phyloP scores from a whole-genome alignment of 2,797 vertebrate species.

The Smutsia temminckii region DNA sequence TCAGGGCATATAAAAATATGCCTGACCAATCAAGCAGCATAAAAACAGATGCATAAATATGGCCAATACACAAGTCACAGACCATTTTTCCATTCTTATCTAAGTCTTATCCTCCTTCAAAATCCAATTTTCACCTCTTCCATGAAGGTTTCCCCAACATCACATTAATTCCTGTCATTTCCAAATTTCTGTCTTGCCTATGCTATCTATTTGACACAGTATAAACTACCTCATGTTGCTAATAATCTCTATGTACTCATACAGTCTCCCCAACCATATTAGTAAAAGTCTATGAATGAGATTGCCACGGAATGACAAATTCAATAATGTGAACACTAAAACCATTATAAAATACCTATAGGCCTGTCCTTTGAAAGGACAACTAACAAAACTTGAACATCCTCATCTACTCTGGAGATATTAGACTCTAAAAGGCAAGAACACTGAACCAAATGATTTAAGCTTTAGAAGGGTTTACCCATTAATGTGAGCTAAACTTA shows the following conservation, averaged over 20 bases:
- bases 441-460: neutral
- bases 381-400: neutral
- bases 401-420: neutral
- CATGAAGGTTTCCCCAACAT: neutral
- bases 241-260: neutral
- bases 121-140: neutral
- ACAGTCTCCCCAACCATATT: neutral
- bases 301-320: conserved; percentile 17
- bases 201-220: conserved; percentile 10
- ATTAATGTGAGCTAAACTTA: neutral
- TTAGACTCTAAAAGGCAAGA: neutral
- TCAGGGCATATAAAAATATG: neutral
- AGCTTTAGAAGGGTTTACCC: neutral
- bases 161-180: neutral
- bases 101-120: conserved; percentile 22
- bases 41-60: neutral
- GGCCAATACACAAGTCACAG: neutral
- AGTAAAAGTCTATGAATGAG: neutral
- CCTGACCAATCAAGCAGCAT: neutral
- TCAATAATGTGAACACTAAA: conserved; percentile 22
- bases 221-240: neutral
- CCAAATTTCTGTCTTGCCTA: conserved; percentile 13
- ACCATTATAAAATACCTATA: neutral
- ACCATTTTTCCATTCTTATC: neutral
- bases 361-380: neutral